Evolutionary conservation across 2,113 vertebrate species (phyloP), one percentile per base, ranked within the genome.

Genomic region (Nothocercus julius): DNA sequence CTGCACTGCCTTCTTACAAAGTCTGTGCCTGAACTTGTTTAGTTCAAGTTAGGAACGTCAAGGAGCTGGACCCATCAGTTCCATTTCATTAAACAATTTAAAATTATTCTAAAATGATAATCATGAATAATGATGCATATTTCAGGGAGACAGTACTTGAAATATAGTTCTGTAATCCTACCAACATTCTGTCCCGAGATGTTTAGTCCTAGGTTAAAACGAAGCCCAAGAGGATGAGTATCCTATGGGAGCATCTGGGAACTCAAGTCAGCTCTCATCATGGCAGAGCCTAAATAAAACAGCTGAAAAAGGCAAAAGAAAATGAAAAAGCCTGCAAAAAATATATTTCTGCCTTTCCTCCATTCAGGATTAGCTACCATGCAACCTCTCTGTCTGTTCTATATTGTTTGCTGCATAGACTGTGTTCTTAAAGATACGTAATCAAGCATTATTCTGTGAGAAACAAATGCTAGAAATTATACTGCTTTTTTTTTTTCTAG

Each of bases 381-480:
- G 36, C 30, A 80, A 89, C 74, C 85, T 51, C 28, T 36, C 34
- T 56, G 6, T 53, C 79, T 85, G 24, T 15, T 77, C 44, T 74
- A 32, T 20, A 15, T 3, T 64, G 54, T 12, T 58, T 79, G n/a
- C 91, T 63, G 32, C 13, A 68, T 20, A 44, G 69, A 8, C 28
- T 89, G 7, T 87, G n/a, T 81, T 67, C 51, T 81, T 85, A 81
- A 87, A 78, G 54, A n/a, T 75, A 79, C 90, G 51, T 67, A 95
- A 81, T 86, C 45, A 90, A 91, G 32, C 28, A 81, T 93, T 88
- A 91, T 91, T 91, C 42, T 91, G 17, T 49, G 47, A 83, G 75
- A 91, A 58, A 83, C 17, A 92, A 94, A 90, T 51, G 32, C 6
- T 21, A 49, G 24, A 78, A 88, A 88, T 86, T 49, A 68, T 47